Conservation (phyloP, 2,888 invertebrate species). For the Coleophora flavipennella region DNA sequence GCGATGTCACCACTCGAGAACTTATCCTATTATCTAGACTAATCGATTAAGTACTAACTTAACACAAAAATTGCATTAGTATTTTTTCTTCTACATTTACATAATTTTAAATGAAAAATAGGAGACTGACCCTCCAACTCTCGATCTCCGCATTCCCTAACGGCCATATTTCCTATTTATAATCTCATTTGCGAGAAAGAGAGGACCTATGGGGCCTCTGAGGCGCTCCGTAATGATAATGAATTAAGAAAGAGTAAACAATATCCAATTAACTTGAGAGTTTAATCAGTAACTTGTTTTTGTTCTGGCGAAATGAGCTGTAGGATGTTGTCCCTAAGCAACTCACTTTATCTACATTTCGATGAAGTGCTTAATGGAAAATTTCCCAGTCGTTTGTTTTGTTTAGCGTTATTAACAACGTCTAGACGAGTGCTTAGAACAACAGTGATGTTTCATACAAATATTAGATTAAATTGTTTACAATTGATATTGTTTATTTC, state of each 20-base stretch:
- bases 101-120: neutral
- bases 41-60: too few species aligned
- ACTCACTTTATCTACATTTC: neutral
- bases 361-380: neutral
- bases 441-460: too few species aligned
- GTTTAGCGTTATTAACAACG: too few species aligned
- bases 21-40: too few species aligned
- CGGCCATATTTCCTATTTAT: slow-evolving; percentile 17
- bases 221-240: slow-evolving; percentile 29
- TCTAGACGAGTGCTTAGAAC: too few species aligned
- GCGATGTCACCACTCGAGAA: too few species aligned
- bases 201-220: slow-evolving; percentile 3
- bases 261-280: slow-evolving; percentile 35
- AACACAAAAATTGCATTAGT: too few species aligned
- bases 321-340: neutral
- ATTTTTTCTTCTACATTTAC: neutral
- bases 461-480: too few species aligned
- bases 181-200: slow-evolving; percentile 20
- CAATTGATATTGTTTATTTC: too few species aligned
- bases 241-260: slow-evolving; percentile 38
- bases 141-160: neutral
- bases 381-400: too few species aligned
- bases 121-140: neutral
- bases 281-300: slow-evolving; percentile 25
- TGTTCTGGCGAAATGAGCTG: slow-evolving; percentile 9